Evolutionary conservation across 2,113 vertebrate genomes (phyloP), one percentile per base, ranked within the genome.

Genomic region (Trinectes maculatus): DNA sequence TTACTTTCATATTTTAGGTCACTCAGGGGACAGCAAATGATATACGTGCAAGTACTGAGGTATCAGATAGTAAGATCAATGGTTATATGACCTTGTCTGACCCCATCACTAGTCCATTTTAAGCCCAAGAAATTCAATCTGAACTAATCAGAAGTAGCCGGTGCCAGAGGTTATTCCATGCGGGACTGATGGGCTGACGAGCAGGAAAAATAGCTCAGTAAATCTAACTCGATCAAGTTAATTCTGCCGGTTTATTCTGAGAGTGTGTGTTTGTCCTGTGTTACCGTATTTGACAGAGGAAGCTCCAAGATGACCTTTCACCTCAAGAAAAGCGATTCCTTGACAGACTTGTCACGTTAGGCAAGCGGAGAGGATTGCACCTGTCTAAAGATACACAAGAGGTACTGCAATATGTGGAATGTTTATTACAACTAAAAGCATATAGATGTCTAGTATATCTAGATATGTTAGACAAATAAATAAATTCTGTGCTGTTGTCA

Each of bases 281-380:
- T 37, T 5, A 46, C 18, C 77, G 43, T 83, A 39, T 77, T 93
- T 87, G 31, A 37, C 87, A 99, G 96, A 81, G 93, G 85, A 95
- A 89, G 44, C 85, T 91, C 72, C 79, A 89, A 67, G 83, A 85
- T 56, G 82, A 89, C 60, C 40, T 95, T 69, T 92, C 90, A 37
- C 88, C 93, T 36, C 96, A 98, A 90, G 95, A 94, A 55, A 94
- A 91, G 69, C 75, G 96, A 3, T 95, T 96, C 36, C 75, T 98
- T 68, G 94, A 96, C 63, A 94, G 95, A 74, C 94, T 95, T 0
- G 80, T 99, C 52, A 94, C 94, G 78, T 85, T 94, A 73, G 96
- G 95, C 6, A 94, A 91, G 89, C 91, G 96, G 52, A 97, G 95
- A 0, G 96, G 96, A 57, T 89, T 99, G 54, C 96, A 99, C 83